Conservation (phyloP, 2,797 vertebrate genomes). For the Leucoraja ocellata region DNA sequence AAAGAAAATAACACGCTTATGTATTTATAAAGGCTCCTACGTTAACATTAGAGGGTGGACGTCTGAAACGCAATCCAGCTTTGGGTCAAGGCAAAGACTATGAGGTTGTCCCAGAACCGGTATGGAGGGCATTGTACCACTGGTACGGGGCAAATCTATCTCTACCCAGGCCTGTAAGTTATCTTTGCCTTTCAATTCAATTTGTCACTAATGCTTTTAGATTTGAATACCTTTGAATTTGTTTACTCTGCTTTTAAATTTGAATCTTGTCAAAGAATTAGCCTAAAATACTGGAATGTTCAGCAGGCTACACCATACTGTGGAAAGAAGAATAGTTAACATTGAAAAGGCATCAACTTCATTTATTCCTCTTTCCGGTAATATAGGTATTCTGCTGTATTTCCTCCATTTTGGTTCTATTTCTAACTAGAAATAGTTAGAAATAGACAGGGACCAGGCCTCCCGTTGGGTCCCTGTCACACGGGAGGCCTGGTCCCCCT, state of each 20-base stretch:
- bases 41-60: constrained; percentile 87
- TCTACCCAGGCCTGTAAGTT: constrained; percentile 87
- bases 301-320: too few relatives aligned
- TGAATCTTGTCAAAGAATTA: not conserved
- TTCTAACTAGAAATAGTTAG: too few relatives aligned
- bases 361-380: too few relatives aligned
- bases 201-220: not conserved
- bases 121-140: constrained; percentile 95
- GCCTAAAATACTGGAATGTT: too few relatives aligned
- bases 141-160: constrained; percentile 97
- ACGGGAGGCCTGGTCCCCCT: too few relatives aligned
- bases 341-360: too few relatives aligned
- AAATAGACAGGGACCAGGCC: too few relatives aligned
- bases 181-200: not conserved
- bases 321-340: too few relatives aligned
- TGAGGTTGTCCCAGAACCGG: constrained; percentile 87
- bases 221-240: too few relatives aligned
- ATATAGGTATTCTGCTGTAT: too few relatives aligned
- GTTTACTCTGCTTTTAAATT: not conserved
- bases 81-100: constrained; percentile 75
- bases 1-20: not conserved
- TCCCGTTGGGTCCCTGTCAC: too few relatives aligned
- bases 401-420: too few relatives aligned
- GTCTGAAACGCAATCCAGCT: constrained; percentile 73
- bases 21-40: constrained; percentile 72